Evolutionary conservation across 2,888 invertebrate species (phyloP).

Genomic region (Dryadula phaetusa): DNA sequence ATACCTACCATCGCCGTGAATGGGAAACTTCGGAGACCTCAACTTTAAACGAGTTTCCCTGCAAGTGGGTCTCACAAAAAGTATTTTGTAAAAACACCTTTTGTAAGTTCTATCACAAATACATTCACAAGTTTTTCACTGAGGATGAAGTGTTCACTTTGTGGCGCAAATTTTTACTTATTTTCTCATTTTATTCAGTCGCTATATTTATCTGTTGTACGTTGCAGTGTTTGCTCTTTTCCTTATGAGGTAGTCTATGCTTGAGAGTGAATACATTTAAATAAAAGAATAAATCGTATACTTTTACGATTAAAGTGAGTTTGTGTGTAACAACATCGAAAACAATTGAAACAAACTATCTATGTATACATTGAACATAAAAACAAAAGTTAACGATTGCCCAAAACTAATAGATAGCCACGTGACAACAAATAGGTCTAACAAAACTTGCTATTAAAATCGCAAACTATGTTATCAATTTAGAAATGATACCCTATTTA

Average conservation of each 20-base stretch:
- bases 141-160: constrained; percentile 40
- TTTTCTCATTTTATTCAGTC: constrained; percentile 27
- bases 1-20: constrained; percentile 71
- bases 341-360: not conserved
- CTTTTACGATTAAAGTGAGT: not conserved
- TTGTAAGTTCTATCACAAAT: constrained; percentile 46
- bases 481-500: constrained; percentile 64
- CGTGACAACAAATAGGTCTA: constrained; percentile 35
- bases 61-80: constrained; percentile 60
- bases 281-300: not conserved
- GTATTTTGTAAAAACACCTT: constrained; percentile 60
- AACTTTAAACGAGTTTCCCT: constrained; percentile 69
- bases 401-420: constrained; percentile 9
- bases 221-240: constrained; percentile 16
- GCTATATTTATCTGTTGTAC: constrained; percentile 18
- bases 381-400: constrained; percentile 1
- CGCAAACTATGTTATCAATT: constrained; percentile 79
- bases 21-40: constrained; percentile 72
- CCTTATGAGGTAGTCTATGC: constrained; percentile 12
- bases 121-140: constrained; percentile 45
- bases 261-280: not conserved
- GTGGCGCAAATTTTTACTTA: constrained; percentile 28
- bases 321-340: not conserved
- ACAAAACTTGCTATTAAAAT: constrained; percentile 42
- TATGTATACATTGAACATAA: not conserved